Evolutionary conservation across 2,113 vertebrate species (phyloP).

Genomic region (Phasianus colchicus): DNA sequence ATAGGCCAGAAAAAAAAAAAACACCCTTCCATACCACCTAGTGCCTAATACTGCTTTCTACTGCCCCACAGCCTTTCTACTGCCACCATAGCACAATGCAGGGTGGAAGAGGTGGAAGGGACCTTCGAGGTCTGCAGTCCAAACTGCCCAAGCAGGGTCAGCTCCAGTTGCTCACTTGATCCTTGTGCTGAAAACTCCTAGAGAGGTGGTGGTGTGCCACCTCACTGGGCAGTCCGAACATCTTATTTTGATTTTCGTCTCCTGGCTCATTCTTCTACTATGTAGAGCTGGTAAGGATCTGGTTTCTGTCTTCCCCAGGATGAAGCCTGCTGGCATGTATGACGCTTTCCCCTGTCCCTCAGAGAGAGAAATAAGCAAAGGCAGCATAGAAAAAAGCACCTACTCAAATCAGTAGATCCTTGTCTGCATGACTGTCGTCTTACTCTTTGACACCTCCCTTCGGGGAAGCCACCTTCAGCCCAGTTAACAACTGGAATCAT

Average conservation of each 20-base stretch:
- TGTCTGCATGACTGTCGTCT: not conserved
- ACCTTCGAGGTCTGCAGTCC: fast-evolving
- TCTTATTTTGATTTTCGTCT: not conserved
- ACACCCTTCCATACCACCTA: not conserved
- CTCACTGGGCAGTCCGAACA: not conserved
- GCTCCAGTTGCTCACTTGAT: not conserved
- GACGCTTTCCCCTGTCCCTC: not conserved
- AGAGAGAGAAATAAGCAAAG: not conserved
- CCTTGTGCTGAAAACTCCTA: not conserved
- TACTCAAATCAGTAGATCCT: not conserved
- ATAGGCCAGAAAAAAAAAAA: not conserved
- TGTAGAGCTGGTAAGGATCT: not conserved
- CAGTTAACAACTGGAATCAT: not conserved
- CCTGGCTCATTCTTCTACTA: not conserved
- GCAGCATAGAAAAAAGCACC: not conserved
- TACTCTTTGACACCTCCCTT: not conserved
- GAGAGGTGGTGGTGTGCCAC: not conserved
- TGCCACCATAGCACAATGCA: not conserved
- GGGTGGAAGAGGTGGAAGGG: not conserved
- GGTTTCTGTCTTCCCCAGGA: not conserved
- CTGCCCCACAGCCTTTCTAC: not conserved
- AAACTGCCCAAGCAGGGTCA: not conserved
- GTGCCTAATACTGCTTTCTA: not conserved
- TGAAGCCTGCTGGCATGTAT: not conserved
- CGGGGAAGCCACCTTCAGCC: conserved; percentile 6